phyloP scores from a whole-genome alignment of 2,113 vertebrate species.

The Terrapene triunguis region DNA sequence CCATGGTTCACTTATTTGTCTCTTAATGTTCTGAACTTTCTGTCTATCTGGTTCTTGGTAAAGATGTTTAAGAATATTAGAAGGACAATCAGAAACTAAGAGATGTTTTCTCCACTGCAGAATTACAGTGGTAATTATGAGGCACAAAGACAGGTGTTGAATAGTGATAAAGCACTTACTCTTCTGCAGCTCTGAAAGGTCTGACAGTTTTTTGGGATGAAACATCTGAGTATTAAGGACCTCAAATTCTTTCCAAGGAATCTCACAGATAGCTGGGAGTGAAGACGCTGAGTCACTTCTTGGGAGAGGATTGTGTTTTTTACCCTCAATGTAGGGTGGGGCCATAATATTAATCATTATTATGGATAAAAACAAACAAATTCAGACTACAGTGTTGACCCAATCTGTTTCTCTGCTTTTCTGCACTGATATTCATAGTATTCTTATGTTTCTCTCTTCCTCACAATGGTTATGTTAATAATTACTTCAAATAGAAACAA shows the following conservation, averaged over 20 bases:
- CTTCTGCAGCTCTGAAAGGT: neutral
- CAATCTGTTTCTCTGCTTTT: conserved; percentile 57
- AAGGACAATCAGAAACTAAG: neutral
- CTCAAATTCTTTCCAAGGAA: conserved; percentile 74
- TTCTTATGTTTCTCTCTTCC: neutral
- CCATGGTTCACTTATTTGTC: neutral
- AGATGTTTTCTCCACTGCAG: neutral
- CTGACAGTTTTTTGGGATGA: conserved; percentile 50
- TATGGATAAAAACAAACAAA: conserved; percentile 74
- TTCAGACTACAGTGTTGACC: conserved; percentile 67
- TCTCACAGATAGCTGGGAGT: conserved; percentile 72
- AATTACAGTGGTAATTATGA: neutral
- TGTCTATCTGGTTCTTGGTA: neutral
- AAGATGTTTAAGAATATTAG: neutral
- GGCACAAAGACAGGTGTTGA: neutral
- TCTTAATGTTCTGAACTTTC: neutral
- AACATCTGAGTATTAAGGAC: conserved; percentile 16
- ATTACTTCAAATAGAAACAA: neutral
- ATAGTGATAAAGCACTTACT: neutral
- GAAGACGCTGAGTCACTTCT: conserved; percentile 76
- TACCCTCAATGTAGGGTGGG: conserved; percentile 74
- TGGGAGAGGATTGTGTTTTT: conserved; percentile 78
- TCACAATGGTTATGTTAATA: neutral
- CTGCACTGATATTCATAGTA: conserved; percentile 35
- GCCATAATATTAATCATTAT: conserved; percentile 77